phyloP scores from a whole-genome alignment of 2,113 vertebrate species.

The Tenebrosternarchus preto region DNA sequence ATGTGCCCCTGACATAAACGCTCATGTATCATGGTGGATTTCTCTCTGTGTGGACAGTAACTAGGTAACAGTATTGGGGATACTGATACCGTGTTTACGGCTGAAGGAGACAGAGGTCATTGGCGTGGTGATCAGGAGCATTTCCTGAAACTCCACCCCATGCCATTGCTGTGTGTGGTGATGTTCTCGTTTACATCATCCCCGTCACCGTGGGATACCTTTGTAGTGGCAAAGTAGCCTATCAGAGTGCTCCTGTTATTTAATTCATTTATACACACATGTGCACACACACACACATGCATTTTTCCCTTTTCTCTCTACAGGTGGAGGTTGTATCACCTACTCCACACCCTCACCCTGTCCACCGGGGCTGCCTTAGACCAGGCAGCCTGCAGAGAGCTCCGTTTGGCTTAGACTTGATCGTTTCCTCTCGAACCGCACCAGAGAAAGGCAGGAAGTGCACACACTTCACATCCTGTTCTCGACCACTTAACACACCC shows the following conservation, averaged over 20 bases:
- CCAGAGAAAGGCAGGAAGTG: constrained; percentile 27
- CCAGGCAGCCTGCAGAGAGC: constrained; percentile 1
- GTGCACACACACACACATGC: constrained; percentile 10
- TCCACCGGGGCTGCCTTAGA: neutral
- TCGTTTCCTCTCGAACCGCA: constrained; percentile 22
- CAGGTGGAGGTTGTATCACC: neutral
- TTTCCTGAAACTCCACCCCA: neutral
- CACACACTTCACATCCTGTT: neutral
- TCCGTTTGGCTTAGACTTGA: constrained; percentile 34
- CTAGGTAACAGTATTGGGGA: too few relatives aligned
- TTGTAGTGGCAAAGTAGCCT: constrained; percentile 17
- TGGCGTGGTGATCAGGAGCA: too few relatives aligned
- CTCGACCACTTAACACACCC: too few relatives aligned
- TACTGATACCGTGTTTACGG: too few relatives aligned
- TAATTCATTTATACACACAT: constrained; percentile 27
- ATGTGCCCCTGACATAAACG: too few relatives aligned
- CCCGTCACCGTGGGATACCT: constrained; percentile 13
- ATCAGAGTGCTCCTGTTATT: constrained; percentile 33
- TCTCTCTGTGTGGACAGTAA: too few relatives aligned
- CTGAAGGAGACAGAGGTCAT: too few relatives aligned
- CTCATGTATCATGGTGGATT: too few relatives aligned
- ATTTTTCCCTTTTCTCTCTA: constrained; percentile 8
- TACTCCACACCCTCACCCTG: neutral
- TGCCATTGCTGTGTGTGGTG: neutral
- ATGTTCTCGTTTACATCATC: constrained; percentile 32